These are phyloP conservation scores for Chlorospingus semifuscus DNA, from an alignment of 2,797 vertebrate species.

Conservation along the genomic window DNA sequence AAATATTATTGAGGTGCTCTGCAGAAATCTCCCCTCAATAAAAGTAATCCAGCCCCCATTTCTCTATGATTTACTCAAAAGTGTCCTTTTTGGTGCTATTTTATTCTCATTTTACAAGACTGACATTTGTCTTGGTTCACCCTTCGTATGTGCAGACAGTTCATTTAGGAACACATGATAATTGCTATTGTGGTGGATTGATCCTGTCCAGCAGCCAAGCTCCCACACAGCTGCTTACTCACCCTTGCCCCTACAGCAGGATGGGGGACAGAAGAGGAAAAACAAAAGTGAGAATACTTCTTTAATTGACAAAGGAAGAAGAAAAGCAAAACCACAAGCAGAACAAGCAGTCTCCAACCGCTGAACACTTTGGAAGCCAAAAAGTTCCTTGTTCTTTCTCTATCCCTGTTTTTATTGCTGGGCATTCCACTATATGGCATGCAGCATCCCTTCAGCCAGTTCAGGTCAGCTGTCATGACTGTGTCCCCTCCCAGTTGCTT, in stretches of 20 bases:
- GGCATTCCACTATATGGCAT: neutral
- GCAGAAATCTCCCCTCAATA: neutral
- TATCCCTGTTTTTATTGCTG: neutral
- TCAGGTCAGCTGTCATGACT: neutral
- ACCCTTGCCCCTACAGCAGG: neutral
- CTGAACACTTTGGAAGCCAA: neutral
- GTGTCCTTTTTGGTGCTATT: neutral
- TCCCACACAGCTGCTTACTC: neutral
- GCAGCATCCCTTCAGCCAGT: neutral
- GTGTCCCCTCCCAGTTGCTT: neutral
- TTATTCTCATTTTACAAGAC: neutral
- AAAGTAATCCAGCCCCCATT: neutral
- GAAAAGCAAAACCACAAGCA: neutral
- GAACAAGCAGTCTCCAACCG: neutral
- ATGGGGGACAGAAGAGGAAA: neutral
- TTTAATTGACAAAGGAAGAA: neutral
- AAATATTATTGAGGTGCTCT: neutral
- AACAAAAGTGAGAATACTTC: neutral
- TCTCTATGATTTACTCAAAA: neutral
- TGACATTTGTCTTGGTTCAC: neutral
- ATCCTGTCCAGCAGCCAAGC: neutral
- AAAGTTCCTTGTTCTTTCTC: neutral
- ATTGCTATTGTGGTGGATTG: neutral
- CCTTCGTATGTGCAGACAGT: neutral
- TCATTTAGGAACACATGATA: neutral